These are phyloP conservation scores for Drosophila borborema DNA, from an alignment of 2,888 invertebrate species.

Conservation along the genomic window DNA sequence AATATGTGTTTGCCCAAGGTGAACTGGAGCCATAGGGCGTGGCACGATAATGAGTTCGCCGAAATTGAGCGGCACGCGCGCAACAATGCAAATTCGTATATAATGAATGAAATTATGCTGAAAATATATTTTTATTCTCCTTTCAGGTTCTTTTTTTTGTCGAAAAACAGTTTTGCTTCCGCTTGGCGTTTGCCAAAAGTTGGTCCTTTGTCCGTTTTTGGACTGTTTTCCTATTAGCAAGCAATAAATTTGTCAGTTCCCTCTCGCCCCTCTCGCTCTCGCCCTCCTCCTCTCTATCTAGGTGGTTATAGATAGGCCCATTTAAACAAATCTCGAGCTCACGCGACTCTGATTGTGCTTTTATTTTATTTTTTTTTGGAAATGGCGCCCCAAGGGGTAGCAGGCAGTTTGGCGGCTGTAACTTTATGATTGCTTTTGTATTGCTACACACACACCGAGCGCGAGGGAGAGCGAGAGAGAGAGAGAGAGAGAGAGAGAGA, in stretches of 20 bases:
- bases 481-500: no score
- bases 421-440: conserved; percentile 73
- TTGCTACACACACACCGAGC: conserved; percentile 22
- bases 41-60: conserved; percentile 47
- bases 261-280: background rate
- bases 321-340: conserved; percentile 35
- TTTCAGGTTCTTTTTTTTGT: conserved; percentile 10
- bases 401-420: conserved; percentile 40
- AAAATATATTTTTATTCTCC: conserved; percentile 46
- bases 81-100: conserved; percentile 49
- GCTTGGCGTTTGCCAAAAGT: conserved; percentile 49
- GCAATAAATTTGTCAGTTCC: conserved; percentile 64
- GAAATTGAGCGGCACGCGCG: conserved; percentile 55
- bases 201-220: conserved; percentile 60
- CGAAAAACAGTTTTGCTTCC: conserved; percentile 63
- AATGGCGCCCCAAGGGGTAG: conserved; percentile 20
- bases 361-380: conserved; percentile 13
- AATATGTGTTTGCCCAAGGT: conserved; percentile 47
- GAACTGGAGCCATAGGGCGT: conserved; percentile 11
- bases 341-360: conserved; percentile 13
- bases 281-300: conserved; percentile 13
- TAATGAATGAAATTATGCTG: conserved; percentile 65
- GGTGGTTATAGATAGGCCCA: conserved; percentile 55
- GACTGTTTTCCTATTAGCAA: conserved; percentile 66
- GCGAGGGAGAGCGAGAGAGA: no score